These are phyloP conservation scores for Aeoliscus strigatus DNA, from an alignment of 2,797 vertebrate species.

Conservation along the genomic window DNA sequence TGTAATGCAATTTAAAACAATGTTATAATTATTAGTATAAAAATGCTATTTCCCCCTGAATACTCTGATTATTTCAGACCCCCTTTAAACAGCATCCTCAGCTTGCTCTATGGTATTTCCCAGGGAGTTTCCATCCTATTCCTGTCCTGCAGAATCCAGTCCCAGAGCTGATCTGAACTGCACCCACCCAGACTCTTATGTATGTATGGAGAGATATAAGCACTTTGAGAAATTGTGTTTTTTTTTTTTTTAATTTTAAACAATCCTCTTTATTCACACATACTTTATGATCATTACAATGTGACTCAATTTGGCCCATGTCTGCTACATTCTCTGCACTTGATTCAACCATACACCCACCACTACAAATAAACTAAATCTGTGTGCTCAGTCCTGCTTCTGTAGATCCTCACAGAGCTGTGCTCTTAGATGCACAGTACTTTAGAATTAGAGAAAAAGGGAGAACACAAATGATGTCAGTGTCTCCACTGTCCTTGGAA, in stretches of 20 bases:
- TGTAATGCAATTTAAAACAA: neutral
- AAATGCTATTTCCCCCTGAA: too few species aligned
- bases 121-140: constrained; percentile 55
- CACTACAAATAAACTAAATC: constrained; percentile 42
- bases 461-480: too few species aligned
- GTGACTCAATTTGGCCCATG: constrained; percentile 17
- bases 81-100: constrained; percentile 22
- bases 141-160: constrained; percentile 26
- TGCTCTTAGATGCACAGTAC: constrained; percentile 31
- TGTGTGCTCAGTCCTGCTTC: constrained; percentile 35
- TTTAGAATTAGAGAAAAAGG: constrained; percentile 19
- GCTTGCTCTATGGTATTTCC: constrained; percentile 32
- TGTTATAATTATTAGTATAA: too few species aligned
- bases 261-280: neutral
- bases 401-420: constrained; percentile 32
- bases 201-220: constrained; percentile 4
- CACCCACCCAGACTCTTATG: constrained; percentile 5
- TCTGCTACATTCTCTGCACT: constrained; percentile 17
- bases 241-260: neutral
- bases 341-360: constrained; percentile 26
- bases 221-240: neutral
- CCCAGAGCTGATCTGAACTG: constrained; percentile 15
- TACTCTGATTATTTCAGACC: too few species aligned
- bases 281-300: constrained; percentile 13
- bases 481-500: too few species aligned